A percentile compares a stretch with the other conserved stretches of the same genome.
Evolutionary conservation across 2,797 vertebrate genomes (phyloP).

Genomic region (Moxostoma hubbsi): DNA sequence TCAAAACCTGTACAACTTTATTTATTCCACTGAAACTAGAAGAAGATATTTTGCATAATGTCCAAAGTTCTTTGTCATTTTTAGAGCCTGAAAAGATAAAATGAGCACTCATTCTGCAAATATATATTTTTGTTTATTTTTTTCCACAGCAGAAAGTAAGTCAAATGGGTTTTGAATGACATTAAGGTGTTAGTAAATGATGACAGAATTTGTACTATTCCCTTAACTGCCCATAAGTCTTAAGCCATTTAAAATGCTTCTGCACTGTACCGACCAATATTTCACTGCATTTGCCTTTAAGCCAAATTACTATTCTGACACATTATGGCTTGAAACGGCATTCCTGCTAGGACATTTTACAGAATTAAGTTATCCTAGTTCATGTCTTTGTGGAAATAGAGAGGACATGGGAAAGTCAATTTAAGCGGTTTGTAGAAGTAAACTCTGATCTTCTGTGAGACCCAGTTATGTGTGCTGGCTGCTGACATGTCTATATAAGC

Average conservation of each 20-base stretch:
- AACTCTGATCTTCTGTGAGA: slow-evolving; percentile 15
- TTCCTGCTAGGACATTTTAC: neutral
- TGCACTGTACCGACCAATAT: neutral
- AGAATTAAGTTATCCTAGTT: neutral
- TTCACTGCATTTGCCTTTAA: neutral
- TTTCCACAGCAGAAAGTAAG: no score
- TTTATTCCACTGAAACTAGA: no score
- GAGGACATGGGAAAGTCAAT: neutral
- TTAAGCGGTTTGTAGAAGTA: slow-evolving; percentile 8
- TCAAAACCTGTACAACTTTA: neutral
- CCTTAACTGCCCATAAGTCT: neutral
- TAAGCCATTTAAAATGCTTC: neutral
- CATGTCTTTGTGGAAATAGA: neutral
- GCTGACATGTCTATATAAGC: slow-evolving; percentile 49
- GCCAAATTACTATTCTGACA: neutral
- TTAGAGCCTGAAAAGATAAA: no score
- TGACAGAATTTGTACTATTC: neutral
- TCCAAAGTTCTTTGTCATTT: no score
- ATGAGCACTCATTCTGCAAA: no score
- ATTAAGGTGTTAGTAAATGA: neutral
- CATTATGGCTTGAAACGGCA: neutral
- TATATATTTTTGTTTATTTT: no score
- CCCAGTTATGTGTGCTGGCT: neutral
- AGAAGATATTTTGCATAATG: no score
- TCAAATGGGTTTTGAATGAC: neutral